A percentile compares a stretch with the other conserved stretches of the same genome.
Conservation (phyloP, 2,888 invertebrate genomes). For the Apotomis betuletana region DNA sequence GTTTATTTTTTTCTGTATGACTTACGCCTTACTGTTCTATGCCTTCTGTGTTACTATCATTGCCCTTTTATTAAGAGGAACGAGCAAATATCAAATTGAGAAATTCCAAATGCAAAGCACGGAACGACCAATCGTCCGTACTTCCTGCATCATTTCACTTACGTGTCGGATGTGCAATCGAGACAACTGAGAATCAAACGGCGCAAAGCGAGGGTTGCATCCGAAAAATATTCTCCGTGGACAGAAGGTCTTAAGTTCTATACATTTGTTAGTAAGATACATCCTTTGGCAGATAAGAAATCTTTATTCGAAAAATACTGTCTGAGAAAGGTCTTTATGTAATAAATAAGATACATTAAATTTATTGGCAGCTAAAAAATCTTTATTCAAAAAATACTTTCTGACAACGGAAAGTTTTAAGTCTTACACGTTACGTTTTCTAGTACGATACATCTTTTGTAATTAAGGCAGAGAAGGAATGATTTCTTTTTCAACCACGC, state of each 20-base stretch:
- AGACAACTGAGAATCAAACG: not conserved
- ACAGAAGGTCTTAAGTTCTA: not conserved
- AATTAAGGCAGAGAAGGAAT: not conserved
- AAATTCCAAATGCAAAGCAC: not conserved
- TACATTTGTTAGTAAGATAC: not conserved
- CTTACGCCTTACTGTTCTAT: too few species aligned
- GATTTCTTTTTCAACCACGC: not conserved
- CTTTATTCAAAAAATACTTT: not conserved
- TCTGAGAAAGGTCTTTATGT: too few species aligned
- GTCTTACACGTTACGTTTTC: not conserved
- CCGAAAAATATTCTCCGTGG: not conserved
- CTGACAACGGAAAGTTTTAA: not conserved
- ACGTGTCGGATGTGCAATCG: constrained; percentile 11
- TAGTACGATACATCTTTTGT: not conserved
- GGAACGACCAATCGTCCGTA: not conserved
- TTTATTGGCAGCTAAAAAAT: too few species aligned
- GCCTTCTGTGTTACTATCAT: too few species aligned
- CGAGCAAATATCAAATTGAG: not conserved
- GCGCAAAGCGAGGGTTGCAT: constrained; percentile 12
- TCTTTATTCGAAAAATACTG: too few species aligned
- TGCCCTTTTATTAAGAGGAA: too few species aligned
- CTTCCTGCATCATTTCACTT: not conserved
- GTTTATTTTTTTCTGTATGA: too few species aligned
- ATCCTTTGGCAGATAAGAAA: not conserved
- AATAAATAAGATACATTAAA: too few species aligned